These are phyloP conservation scores for Ametastegia equiseti DNA, from an alignment of 2,888 invertebrate species.

Conservation along the genomic window DNA sequence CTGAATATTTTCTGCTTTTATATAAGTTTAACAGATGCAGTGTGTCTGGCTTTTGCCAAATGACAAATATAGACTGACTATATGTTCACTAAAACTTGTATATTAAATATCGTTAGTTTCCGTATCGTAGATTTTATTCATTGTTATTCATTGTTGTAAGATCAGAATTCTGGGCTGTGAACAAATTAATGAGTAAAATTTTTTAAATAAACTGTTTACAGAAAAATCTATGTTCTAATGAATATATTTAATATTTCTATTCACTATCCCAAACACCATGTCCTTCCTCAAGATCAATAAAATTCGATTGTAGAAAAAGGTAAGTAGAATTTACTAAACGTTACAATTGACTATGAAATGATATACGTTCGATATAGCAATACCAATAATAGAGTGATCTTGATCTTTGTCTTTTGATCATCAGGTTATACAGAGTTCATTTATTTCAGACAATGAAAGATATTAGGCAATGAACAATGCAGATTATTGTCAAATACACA, in stretches of 20 bases:
- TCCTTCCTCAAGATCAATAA: not conserved
- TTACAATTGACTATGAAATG: not conserved
- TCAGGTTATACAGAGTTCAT: not conserved
- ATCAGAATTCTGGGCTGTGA: not conserved
- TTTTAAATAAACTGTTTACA: not conserved
- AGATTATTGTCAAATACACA: not conserved
- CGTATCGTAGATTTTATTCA: not conserved
- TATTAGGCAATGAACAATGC: not conserved
- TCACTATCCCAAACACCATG: not conserved
- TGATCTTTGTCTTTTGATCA: not conserved
- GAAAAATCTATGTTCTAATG: too few species aligned
- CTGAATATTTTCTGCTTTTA: not conserved
- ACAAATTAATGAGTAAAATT: not conserved
- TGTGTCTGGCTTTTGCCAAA: not conserved
- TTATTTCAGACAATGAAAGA: not conserved
- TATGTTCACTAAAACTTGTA: too few species aligned
- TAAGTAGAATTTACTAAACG: not conserved
- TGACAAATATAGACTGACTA: too few species aligned
- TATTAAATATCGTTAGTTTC: too few species aligned
- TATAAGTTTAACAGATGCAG: not conserved
- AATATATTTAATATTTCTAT: not conserved
- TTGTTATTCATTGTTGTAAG: not conserved
- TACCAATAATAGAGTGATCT: not conserved
- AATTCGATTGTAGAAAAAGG: not conserved
- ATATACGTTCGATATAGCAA: not conserved